phyloP scores from a whole-genome alignment of 2,888 invertebrate genomes.

The Hypena proboscidalis region DNA sequence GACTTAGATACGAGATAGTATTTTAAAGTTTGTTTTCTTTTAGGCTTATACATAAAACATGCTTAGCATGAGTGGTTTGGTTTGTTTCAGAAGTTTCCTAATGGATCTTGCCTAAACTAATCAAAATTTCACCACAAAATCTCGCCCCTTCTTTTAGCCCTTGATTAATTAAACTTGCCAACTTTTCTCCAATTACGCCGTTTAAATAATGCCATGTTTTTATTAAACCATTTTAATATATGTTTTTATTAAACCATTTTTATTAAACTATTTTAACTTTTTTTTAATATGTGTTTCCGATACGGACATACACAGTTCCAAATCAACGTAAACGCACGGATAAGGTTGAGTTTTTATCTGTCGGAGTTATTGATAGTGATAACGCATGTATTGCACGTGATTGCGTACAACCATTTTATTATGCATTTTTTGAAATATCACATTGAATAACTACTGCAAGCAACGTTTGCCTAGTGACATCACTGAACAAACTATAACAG shows the following conservation, averaged over 20 bases:
- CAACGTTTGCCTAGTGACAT: slow-evolving; percentile 45
- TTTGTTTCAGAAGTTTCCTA: no score
- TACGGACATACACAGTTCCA: neutral
- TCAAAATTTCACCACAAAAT: no score
- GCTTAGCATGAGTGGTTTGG: no score
- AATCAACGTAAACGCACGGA: neutral
- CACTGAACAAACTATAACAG: slow-evolving; percentile 50
- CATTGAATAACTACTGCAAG: slow-evolving; percentile 25
- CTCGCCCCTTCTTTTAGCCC: no score
- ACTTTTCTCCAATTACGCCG: no score
- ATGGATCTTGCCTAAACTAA: no score
- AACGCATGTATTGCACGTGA: slow-evolving; percentile 6
- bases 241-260: no score
- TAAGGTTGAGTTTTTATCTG: slow-evolving; percentile 3
- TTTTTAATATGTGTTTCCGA: neutral
- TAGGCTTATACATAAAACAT: no score
- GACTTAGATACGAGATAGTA: slow-evolving; percentile 7
- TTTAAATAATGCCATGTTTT: no score
- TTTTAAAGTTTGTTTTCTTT: no score
- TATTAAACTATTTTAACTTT: neutral
- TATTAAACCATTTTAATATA: no score
- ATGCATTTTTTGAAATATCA: slow-evolving; percentile 30
- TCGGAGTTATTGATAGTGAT: slow-evolving; percentile 10
- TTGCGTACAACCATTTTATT: slow-evolving; percentile 16
- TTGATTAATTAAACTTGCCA: no score